Conservation (phyloP, 1,140 invertebrate species). For the Temnothorax longispinosus region DNA sequence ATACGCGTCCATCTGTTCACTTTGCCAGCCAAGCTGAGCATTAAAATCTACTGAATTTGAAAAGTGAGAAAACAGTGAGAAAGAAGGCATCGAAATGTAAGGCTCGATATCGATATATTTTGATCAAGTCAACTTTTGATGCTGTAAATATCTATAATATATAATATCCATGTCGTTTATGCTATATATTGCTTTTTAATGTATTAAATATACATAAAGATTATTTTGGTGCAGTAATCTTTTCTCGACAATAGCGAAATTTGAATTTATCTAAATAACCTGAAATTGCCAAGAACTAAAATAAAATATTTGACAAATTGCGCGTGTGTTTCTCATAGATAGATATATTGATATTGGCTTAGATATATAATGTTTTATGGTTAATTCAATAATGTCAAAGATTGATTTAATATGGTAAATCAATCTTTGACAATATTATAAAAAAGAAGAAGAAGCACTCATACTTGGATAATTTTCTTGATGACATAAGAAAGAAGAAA, state of each 20-base stretch:
- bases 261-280: neutral
- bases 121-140: neutral
- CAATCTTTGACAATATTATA: neutral
- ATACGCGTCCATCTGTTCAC: conserved; percentile 37
- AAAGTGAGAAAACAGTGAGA: neutral
- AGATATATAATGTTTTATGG: neutral
- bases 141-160: neutral
- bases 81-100: neutral
- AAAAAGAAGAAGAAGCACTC: neutral
- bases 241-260: neutral
- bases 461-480: neutral
- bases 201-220: neutral
- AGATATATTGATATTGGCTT: neutral
- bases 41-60: neutral
- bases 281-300: neutral
- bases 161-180: neutral
- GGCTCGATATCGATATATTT: neutral
- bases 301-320: neutral
- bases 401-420: neutral
- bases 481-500: neutral
- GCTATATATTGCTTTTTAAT: too few relatives aligned
- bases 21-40: neutral
- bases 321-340: neutral
- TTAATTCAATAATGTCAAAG: neutral
- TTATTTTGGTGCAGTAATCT: neutral